Percentiles rank a stretch among this genome's conserved stretches.
phyloP scores from a whole-genome alignment of 2,113 vertebrate genomes.

The Leptosomus discolor region DNA sequence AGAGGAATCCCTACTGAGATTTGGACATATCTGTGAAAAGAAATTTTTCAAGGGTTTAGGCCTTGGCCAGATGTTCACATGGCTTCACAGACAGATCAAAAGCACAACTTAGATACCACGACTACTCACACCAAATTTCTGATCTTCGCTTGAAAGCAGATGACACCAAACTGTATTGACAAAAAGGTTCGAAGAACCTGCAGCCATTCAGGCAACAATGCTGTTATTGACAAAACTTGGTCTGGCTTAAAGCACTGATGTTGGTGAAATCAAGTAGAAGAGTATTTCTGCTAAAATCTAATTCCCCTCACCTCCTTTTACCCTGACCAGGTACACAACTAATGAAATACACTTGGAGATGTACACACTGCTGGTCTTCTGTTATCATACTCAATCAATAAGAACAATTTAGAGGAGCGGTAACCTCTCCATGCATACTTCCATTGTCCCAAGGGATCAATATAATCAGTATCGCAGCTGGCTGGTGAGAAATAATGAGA shows the following conservation, averaged over 20 bases:
- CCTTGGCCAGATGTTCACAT: not conserved
- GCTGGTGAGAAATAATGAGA: conserved; percentile 42
- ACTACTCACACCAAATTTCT: not conserved
- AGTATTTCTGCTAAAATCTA: not conserved
- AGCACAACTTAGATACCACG: not conserved
- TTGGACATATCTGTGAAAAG: not conserved
- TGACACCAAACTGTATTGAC: not conserved
- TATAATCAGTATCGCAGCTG: conserved; percentile 56
- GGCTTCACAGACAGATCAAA: not conserved
- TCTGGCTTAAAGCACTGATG: not conserved
- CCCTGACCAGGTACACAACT: not conserved
- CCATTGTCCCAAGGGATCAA: conserved; percentile 37
- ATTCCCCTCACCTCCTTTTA: not conserved
- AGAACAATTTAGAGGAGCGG: conserved; percentile 40
- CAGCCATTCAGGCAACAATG: not conserved
- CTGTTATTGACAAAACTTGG: not conserved
- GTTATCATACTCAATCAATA: conserved; percentile 46
- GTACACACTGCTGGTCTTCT: not conserved
- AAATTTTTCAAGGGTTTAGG: not conserved
- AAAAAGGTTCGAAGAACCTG: not conserved
- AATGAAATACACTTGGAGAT: not conserved
- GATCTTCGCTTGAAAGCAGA: not conserved
- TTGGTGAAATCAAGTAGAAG: not conserved
- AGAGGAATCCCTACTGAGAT: not conserved
- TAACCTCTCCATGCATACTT: conserved; percentile 32